Conservation (phyloP, 2,113 vertebrate genomes). For the Tyrannus savana region DNA sequence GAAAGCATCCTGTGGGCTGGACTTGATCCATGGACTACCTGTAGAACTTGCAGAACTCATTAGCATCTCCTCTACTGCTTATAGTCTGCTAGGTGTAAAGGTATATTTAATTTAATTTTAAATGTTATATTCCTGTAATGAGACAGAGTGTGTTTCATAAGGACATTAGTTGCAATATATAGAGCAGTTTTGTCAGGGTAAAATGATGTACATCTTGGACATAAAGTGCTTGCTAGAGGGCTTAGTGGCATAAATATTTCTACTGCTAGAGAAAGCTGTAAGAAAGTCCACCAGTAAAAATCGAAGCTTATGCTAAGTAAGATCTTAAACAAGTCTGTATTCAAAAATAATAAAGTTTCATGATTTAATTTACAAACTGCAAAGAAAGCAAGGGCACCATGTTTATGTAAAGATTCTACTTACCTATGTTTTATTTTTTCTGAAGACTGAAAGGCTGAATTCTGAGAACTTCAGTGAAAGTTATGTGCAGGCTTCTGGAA, state of each 20-base stretch:
- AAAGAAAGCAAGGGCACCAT: not conserved
- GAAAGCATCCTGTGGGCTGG: not conserved
- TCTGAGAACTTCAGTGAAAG: not conserved
- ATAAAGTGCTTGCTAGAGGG: not conserved
- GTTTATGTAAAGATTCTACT: not conserved
- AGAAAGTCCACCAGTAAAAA: not conserved
- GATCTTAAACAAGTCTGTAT: not conserved
- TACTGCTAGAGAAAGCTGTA: not conserved
- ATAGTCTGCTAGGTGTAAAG: not conserved
- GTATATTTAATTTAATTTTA: conserved; percentile 29
- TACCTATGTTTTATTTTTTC: not conserved
- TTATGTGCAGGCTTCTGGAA: not conserved
- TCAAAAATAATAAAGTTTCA: conserved; percentile 1
- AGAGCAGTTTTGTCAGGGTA: not conserved
- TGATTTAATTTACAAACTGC: not conserved
- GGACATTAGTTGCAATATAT: not conserved
- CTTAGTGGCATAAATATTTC: conserved; percentile 2
- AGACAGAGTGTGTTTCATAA: not conserved
- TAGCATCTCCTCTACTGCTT: not conserved
- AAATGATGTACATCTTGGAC: not conserved
- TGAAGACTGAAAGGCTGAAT: not conserved
- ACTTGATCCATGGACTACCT: conserved; percentile 21
- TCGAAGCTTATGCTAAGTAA: not conserved
- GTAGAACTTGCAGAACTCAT: conserved; percentile 14
- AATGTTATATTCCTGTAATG: conserved; percentile 44